These are phyloP conservation scores for Poecilia gillii DNA, from an alignment of 2,797 vertebrate species.

Conservation along the genomic window DNA sequence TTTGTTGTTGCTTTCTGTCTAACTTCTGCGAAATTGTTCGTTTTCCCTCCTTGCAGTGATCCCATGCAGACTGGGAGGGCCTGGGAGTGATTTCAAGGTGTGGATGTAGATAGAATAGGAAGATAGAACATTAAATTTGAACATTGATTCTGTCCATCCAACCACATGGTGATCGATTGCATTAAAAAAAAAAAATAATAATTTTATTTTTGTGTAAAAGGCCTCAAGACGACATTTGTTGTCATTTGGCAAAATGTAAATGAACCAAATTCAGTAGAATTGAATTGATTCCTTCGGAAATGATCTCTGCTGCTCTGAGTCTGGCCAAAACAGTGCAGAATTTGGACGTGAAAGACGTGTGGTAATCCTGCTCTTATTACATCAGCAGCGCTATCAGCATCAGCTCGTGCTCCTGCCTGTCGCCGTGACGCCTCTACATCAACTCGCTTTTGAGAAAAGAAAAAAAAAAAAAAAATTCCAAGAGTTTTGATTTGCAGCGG, in stretches of 20 bases:
- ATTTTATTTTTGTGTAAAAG: too few relatives aligned
- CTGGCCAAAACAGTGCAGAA: not conserved
- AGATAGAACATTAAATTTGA: not conserved
- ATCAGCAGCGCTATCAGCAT: slow-evolving; percentile 31
- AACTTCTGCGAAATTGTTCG: slow-evolving; percentile 28
- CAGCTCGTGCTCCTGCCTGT: slow-evolving; percentile 32
- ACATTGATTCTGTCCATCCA: not conserved
- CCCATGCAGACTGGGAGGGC: not conserved
- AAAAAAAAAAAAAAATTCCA: not conserved
- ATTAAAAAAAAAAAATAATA: too few relatives aligned
- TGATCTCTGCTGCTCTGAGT: not conserved
- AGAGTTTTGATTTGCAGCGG: slow-evolving; percentile 55
- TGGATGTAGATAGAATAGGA: not conserved
- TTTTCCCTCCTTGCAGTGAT: slow-evolving; percentile 23
- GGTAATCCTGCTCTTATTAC: not conserved
- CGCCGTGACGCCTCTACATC: slow-evolving; percentile 33
- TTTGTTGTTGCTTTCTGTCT: slow-evolving; percentile 32
- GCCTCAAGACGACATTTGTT: too few relatives aligned
- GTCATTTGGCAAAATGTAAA: too few relatives aligned
- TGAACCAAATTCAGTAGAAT: not conserved
- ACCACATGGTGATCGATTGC: not conserved
- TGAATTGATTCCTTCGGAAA: not conserved
- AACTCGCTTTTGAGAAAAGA: slow-evolving; percentile 35
- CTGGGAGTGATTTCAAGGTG: not conserved
- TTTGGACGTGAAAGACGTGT: not conserved